Percentiles rank a stretch among this genome's conserved stretches.
Evolutionary conservation across 2,797 vertebrate species (phyloP).

Genomic region (Pachyuromys duprasi): DNA sequence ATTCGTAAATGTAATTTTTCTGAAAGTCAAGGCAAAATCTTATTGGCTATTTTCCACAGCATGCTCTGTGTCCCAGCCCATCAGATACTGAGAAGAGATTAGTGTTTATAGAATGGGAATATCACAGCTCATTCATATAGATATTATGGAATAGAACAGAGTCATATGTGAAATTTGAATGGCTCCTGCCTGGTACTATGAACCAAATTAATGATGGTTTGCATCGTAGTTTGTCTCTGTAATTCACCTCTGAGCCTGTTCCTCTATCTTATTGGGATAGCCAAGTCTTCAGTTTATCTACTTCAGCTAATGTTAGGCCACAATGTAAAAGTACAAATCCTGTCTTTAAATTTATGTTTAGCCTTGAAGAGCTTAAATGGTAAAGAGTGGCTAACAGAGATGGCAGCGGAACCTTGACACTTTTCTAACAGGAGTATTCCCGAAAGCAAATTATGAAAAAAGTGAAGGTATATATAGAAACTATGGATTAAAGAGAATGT

Average conservation of each 20-base stretch:
- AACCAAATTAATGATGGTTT: neutral
- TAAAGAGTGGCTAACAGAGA: neutral
- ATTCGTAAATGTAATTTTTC: conserved; percentile 53
- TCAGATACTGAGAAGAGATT: conserved; percentile 49
- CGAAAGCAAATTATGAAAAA: neutral
- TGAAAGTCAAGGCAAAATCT: neutral
- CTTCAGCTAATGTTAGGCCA: neutral
- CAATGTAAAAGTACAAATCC: neutral
- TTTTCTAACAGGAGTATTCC: neutral
- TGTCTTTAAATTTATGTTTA: neutral
- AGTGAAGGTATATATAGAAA: neutral
- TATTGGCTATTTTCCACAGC: neutral
- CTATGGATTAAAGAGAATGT: neutral
- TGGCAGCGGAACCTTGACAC: neutral
- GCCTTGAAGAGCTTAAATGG: neutral
- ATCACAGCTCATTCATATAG: neutral
- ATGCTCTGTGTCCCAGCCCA: neutral
- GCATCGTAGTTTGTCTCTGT: neutral
- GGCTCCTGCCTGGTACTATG: neutral
- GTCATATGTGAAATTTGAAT: neutral
- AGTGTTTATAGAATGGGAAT: neutral
- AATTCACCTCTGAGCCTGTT: neutral
- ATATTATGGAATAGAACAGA: neutral
- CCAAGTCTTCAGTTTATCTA: neutral
- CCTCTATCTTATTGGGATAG: neutral